Percentiles rank a stretch among this genome's conserved stretches.
Conservation (phyloP, 2,113 vertebrate genomes). For the Platichthys flesus region DNA sequence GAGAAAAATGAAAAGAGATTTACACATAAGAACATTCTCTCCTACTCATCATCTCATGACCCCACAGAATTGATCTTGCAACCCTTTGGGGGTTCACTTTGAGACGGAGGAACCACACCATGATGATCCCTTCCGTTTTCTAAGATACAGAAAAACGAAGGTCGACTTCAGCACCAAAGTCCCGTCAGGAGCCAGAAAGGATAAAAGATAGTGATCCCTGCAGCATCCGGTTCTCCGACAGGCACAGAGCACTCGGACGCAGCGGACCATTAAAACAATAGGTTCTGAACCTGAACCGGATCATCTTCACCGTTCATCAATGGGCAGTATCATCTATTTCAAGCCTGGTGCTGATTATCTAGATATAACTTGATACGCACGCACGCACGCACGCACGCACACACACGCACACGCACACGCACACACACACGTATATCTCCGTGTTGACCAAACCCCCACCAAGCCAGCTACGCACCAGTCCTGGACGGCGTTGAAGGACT, state of each 20-base stretch:
- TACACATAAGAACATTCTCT: too few species aligned
- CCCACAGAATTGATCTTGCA: too few species aligned
- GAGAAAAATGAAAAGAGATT: too few species aligned
- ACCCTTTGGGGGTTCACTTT: too few species aligned
- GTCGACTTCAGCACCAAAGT: background rate
- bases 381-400: background rate
- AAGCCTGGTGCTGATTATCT: conserved; percentile 6
- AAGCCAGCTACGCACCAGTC: conserved; percentile 88
- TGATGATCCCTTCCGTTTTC: too few species aligned
- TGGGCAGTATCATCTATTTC: conserved; percentile 40
- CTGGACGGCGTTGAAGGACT: conserved; percentile 86
- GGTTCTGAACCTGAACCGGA: conserved; percentile 33
- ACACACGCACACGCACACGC: background rate
- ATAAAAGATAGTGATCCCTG: background rate
- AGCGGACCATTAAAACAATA: conserved; percentile 2
- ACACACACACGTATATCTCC: background rate
- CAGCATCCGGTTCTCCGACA: background rate
- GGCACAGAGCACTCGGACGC: conserved; percentile 11
- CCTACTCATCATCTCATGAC: too few species aligned
- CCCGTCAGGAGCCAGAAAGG: background rate
- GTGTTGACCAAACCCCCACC: background rate
- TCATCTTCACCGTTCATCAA: conserved; percentile 4
- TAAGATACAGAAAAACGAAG: background rate
- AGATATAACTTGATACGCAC: conserved; percentile 16
- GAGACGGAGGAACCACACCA: too few species aligned